Evolutionary conservation across 1,140 invertebrate genomes (phyloP), one percentile per base, ranked within the genome.

Genomic region (Andricus grossulariae): DNA sequence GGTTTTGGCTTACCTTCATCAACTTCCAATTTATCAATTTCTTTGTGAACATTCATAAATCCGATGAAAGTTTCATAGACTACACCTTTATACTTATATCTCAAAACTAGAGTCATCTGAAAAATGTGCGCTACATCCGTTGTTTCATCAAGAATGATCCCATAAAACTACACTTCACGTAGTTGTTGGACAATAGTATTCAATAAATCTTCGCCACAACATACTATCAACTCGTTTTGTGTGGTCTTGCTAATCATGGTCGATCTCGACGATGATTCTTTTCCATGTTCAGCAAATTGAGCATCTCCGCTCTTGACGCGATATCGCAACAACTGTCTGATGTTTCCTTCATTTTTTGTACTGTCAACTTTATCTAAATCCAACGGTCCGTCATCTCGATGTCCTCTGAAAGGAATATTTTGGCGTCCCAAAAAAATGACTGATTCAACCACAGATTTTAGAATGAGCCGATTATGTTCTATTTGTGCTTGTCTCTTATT

Each of bases 101-200:
- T 16, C 1, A 71, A 11, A 10, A n/a, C 50, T 18, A 87, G 25
- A 73, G 72, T 74, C 16, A 87, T 49, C 76, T 86, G 84, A 19
- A 77, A 76, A 39, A 50, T 82, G 49, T 80, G 76, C 6, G 83
- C 77, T 10, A 80, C 19, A 79, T 87, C 84, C 1, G 84, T 84
- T 10, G 83, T 86, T 79, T 87, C 85, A 76, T 87, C 84, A 71
- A 86, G 85, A 8, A 86, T 82, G 16, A 84, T 75, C 13, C 73
- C 60, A 72, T 74, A 87, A 71, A 45, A 83, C 54, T 32, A 70
- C 7, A 74, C 57, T 50, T 73, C 21, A 15, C 78, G 16, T n/a
- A 87, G 49, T 39, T 52, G 39, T 11, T 78, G 77, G 66, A 78
- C 19, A 71, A 88, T 84, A 11, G 55, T 79, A 15, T 71, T 13